phyloP scores from a whole-genome alignment of 2,888 invertebrate species.

The Heteromyza rotundicornis region DNA sequence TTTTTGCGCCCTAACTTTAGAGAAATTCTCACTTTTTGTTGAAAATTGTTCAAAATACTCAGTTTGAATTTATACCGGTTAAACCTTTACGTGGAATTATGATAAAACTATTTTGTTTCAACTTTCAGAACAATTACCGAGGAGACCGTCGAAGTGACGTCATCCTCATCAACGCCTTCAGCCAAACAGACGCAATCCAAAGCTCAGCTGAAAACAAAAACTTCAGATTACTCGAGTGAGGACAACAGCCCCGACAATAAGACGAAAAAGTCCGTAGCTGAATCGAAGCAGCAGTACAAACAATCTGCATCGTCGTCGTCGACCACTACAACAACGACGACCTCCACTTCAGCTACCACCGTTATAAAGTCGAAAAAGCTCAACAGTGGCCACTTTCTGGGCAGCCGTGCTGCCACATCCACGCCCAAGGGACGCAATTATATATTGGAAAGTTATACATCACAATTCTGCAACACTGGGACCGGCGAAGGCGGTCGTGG shows the following conservation, averaged over 20 bases:
- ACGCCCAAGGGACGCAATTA: conserved; percentile 43
- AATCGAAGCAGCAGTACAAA: conserved; percentile 22
- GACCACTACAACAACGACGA: conserved; percentile 44
- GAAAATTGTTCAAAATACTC: too few relatives aligned
- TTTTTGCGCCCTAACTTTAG: too few relatives aligned
- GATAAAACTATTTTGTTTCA: too few relatives aligned
- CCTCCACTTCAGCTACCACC: conserved; percentile 33
- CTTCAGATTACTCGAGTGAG: conserved; percentile 69
- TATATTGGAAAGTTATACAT: conserved; percentile 31
- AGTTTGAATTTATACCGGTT: too few relatives aligned
- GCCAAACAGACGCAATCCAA: background rate
- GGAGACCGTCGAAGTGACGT: conserved; percentile 53
- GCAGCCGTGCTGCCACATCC: conserved; percentile 42
- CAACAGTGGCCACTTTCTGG: conserved; percentile 28
- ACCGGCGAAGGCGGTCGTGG: conserved; percentile 10
- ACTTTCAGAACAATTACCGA: conserved; percentile 56
- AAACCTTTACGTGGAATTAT: too few relatives aligned
- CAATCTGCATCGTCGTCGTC: conserved; percentile 18
- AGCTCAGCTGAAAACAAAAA: conserved; percentile 39
- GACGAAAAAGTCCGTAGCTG: conserved; percentile 12
- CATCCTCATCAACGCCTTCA: conserved; percentile 30
- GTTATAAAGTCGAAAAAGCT: conserved; percentile 34
- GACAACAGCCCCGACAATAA: conserved; percentile 58
- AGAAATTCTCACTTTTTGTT: too few relatives aligned
- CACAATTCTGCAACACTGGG: conserved; percentile 30